Evolutionary conservation across 1,140 invertebrate genomes (phyloP), one percentile per base, ranked within the genome.

Genomic region (Tribolium madens): DNA sequence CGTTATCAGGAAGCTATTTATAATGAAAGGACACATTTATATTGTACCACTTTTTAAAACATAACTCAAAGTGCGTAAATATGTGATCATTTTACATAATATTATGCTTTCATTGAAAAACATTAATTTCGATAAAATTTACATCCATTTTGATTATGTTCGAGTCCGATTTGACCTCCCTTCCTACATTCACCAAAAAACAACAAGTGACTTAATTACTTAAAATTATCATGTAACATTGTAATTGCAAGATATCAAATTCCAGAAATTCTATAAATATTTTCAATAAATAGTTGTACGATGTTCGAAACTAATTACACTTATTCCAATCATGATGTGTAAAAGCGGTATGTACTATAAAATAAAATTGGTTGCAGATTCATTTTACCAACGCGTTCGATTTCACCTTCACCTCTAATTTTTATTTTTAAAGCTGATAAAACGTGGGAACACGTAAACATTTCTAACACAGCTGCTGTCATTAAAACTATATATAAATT

Each of bases 401-500:
- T 33, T 33, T 64, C 26, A 64, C 57, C 57, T 64, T 64, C 57
- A 64, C 57, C 57, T 64, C 57, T 14, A 64, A 64, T 64, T 64
- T 64, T 64, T 64, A 64, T 64, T 64, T 64, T 64, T 64, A 33
- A 64, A 64, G 12, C 57, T 64, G 57, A 64, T 64, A 64, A 64
- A 64, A 64, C 57, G 57, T 64, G 57, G 57, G 57, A 64, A 64
- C 26, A 33, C 57, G 57, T 64, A 64, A 64, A 64, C 57, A 64
- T 33, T 33, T 31, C 26, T 12, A 64, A 33, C 57, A 33, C 57
- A 64, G 57, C 57, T 64, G 57, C 57, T 31, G 57, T 64, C 57
- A 64, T 64, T 64, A 64, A 57, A 64, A 64, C 57, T 64, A 64
- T 64, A 64, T 64, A 64, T 64, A 64, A 64, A 64, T 64, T 64